Evolutionary conservation across 2,113 vertebrate species (phyloP), one percentile per base, ranked within the genome.

Genomic region (Coptodon rendalli): DNA sequence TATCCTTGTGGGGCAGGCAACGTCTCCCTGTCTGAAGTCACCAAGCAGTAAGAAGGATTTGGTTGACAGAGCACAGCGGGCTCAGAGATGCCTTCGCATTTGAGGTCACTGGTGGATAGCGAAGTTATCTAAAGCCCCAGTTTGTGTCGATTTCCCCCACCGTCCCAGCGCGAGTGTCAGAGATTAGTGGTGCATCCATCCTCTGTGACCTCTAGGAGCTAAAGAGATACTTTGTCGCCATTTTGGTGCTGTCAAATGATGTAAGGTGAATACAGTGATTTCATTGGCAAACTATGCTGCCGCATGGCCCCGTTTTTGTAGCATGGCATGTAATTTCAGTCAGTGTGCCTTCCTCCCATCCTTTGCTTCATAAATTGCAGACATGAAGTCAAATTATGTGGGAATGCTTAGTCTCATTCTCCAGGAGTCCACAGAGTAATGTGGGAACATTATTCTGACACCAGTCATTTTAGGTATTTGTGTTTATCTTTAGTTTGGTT

Each of bases 181-280:
- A 96, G 96, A 97, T 96, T 92, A 93, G 83, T 81, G 92, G 91
- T 87, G 90, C 92, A 95, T 95, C 93, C 92, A 78, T 92, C 85
- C 86, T 82, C 73, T 90, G 80, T 95, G 94, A 95, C 93, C 95
- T 97, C 91, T 91, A 93, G 87, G 92, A 96, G 92, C 93, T 94
- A 89, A 90, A 95, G 84, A 92, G 89, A 91, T 91, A 89, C 90
- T 91, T 93, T 90, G 87, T 96, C 90, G 92, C 94, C 95, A 93
- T 96, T 94, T 96, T 97, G 88, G 90, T 89, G 59, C 92, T 94
- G 93, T 95, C 92, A 93, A 93, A 97, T 96, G 97, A 96, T 95
- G 92, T 91, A 91, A 94, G 92, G 96, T 92, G 95, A 96, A 93
- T 89, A 88, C 94, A 96, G 97, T 97, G 96, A 94, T 91, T 38